Conservation (phyloP, 1,140 invertebrate genomes). For the Varroa destructor region DNA sequence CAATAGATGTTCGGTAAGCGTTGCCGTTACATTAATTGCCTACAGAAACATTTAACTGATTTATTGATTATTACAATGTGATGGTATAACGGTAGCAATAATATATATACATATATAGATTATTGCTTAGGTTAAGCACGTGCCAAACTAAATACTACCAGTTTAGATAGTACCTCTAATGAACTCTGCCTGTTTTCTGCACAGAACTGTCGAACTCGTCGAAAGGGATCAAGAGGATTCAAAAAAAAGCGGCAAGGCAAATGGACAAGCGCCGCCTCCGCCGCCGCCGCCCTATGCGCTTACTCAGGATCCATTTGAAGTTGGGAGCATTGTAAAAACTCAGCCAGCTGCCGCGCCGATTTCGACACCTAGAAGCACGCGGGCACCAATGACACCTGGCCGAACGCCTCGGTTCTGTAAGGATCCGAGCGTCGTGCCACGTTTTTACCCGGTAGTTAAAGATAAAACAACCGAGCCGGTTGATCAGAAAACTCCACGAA, state of each 20-base stretch:
- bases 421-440: constrained; percentile 42
- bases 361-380: constrained; percentile 7
- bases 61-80: too few relatives aligned
- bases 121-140: too few relatives aligned
- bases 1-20: too few relatives aligned
- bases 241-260: constrained; percentile 42
- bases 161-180: too few relatives aligned
- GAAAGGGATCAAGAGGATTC: constrained; percentile 73
- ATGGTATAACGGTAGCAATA: too few relatives aligned
- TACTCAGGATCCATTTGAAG: not conserved
- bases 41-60: too few relatives aligned
- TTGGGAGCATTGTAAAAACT: constrained; percentile 31
- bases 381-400: constrained; percentile 28
- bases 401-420: constrained; percentile 37
- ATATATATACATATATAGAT: too few relatives aligned
- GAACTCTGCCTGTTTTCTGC: constrained; percentile 41
- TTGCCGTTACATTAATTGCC: too few relatives aligned
- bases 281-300: constrained; percentile 50
- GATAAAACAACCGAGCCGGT: constrained; percentile 46
- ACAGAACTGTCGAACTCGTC: constrained; percentile 78
- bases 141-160: too few relatives aligned
- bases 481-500: constrained; percentile 52
- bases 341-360: constrained; percentile 31
- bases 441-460: constrained; percentile 90
- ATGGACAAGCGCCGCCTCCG: constrained; percentile 47